phyloP scores from a whole-genome alignment of 2,113 vertebrate species.

The Tachuris rubrigastra region DNA sequence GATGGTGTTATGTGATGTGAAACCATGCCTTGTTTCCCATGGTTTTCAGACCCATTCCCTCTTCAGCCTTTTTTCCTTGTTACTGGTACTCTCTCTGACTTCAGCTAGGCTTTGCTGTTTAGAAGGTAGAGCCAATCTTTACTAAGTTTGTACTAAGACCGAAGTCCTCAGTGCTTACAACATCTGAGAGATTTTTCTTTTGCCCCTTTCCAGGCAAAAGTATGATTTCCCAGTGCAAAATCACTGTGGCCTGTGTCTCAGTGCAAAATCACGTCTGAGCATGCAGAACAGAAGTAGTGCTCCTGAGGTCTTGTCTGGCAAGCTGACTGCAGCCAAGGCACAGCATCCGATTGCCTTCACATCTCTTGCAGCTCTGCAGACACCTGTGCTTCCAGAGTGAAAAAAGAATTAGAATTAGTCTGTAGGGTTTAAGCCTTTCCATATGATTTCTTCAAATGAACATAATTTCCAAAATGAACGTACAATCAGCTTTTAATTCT shows the following conservation, averaged over 20 bases:
- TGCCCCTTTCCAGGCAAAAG: neutral
- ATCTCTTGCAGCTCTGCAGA: neutral
- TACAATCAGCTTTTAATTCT: neutral
- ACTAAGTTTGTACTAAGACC: neutral
- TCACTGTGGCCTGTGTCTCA: neutral
- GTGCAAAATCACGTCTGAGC: neutral
- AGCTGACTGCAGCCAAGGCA: neutral
- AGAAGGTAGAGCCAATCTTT: neutral
- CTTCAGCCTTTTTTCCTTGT: neutral
- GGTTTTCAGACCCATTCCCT: neutral
- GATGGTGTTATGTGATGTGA: neutral
- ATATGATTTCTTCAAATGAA: neutral
- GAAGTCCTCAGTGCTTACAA: neutral
- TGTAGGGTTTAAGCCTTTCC: neutral
- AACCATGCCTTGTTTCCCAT: fast-evolving
- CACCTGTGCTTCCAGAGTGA: neutral
- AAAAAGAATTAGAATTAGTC: neutral
- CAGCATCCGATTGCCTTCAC: fast-evolving
- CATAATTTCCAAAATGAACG: neutral
- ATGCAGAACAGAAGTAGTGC: neutral
- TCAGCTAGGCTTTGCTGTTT: neutral
- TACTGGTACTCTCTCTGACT: neutral
- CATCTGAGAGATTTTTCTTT: neutral
- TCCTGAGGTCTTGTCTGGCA: neutral
- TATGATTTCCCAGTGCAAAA: neutral